A percentile compares a stretch with the other conserved stretches of the same genome.
Conservation (phyloP, 2,797 vertebrate genomes). For the Rhabdomys pumilio region DNA sequence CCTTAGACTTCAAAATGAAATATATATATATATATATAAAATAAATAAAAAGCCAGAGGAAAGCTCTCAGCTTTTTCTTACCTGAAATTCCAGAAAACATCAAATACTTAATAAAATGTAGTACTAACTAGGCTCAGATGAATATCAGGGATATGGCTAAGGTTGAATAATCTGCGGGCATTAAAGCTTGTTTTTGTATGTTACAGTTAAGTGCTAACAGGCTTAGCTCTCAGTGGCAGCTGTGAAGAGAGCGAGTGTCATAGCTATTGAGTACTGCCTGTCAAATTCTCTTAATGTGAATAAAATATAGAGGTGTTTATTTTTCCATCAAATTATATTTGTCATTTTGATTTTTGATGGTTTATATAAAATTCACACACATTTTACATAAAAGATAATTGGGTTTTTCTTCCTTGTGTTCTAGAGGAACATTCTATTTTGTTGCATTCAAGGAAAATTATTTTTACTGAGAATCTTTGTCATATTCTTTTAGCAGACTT, state of each 20-base stretch:
- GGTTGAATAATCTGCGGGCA: not conserved
- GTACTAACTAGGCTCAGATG: not conserved
- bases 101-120: not conserved
- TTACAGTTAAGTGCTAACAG: not conserved
- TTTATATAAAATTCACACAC: slow-evolving; percentile 45
- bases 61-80: not conserved
- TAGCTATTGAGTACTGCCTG: slow-evolving; percentile 43
- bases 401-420: not conserved
- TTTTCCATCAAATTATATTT: slow-evolving; percentile 68
- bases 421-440: not conserved
- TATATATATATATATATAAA: not conserved
- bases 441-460: not conserved
- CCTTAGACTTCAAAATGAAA: not conserved
- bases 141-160: not conserved
- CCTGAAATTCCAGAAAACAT: not conserved
- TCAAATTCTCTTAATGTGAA: slow-evolving; percentile 63
- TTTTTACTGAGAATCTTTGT: not conserved
- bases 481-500: not conserved
- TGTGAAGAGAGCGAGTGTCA: not conserved
- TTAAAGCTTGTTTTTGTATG: slow-evolving; percentile 17
- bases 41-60: not conserved
- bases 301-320: slow-evolving; percentile 71
- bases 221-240: not conserved
- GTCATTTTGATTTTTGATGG: slow-evolving; percentile 57
- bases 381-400: slow-evolving; percentile 50